Percentiles rank a stretch among this genome's conserved stretches.
phyloP scores from a whole-genome alignment of 2,113 vertebrate genomes.

The Pholis gunnellus region DNA sequence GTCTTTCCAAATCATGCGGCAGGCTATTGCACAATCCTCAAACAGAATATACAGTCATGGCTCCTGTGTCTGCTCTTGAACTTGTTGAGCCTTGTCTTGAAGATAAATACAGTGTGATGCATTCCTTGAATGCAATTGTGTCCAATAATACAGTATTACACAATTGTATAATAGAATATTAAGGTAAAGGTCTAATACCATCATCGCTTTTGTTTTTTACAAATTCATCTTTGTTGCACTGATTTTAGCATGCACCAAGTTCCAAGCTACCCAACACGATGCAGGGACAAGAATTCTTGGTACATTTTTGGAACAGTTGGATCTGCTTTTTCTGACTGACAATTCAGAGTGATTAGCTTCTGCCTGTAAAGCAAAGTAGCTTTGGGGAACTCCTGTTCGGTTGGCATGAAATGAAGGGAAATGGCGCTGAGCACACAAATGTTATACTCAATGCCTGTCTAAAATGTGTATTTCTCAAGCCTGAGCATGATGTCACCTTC shows the following conservation, averaged over 20 bases:
- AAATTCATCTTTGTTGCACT: not conserved
- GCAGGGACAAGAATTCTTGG: not conserved
- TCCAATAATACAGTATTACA: too few species aligned
- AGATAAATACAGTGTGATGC: too few species aligned
- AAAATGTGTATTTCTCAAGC: not conserved
- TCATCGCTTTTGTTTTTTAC: not conserved
- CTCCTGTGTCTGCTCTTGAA: not conserved
- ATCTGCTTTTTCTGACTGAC: not conserved
- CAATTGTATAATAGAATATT: not conserved
- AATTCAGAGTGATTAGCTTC: not conserved
- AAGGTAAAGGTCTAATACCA: not conserved
- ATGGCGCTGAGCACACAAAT: not conserved
- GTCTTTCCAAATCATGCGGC: not conserved
- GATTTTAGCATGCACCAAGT: not conserved
- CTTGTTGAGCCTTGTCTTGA: conserved; percentile 9
- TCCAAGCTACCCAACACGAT: not conserved
- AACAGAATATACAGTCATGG: not conserved
- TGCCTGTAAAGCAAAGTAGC: not conserved
- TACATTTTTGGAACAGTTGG: not conserved
- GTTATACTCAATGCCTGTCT: not conserved
- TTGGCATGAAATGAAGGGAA: not conserved
- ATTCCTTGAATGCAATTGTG: not conserved
- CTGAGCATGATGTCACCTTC: not conserved
- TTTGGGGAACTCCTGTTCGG: not conserved
- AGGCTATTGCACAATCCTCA: conserved; percentile 11